Evolutionary conservation across 2,888 invertebrate genomes (phyloP).

Genomic region (Pyralis farinalis): DNA sequence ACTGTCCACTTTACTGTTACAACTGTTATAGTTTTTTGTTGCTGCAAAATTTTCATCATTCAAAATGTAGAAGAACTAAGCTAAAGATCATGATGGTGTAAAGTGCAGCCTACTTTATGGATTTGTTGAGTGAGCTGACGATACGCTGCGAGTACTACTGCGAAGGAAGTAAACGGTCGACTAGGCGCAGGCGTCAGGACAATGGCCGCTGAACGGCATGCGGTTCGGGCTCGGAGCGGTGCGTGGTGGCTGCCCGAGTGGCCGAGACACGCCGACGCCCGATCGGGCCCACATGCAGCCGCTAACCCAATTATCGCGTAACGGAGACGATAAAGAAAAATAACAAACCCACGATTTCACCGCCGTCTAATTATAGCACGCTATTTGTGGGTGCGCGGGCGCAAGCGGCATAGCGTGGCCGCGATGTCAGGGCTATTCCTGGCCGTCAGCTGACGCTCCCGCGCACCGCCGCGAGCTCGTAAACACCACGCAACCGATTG

Average conservation of each 20-base stretch:
- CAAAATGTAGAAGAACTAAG: too few relatives aligned
- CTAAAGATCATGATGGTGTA: too few relatives aligned
- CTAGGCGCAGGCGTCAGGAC: constrained; percentile 36
- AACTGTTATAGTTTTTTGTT: too few relatives aligned
- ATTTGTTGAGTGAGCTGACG: too few relatives aligned
- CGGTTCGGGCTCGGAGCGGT: constrained; percentile 28
- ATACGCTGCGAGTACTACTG: background rate
- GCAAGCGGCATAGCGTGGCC: constrained; percentile 77
- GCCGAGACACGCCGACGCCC: constrained; percentile 77
- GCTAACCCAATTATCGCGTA: constrained; percentile 81
- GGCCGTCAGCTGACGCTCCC: constrained; percentile 78
- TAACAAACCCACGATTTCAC: constrained; percentile 82
- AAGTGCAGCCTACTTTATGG: too few relatives aligned
- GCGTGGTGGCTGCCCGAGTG: constrained; percentile 38
- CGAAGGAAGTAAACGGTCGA: background rate
- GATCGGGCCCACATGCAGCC: constrained; percentile 74
- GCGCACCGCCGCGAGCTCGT: constrained; percentile 52
- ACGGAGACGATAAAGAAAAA: constrained; percentile 80
- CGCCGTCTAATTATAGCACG: constrained; percentile 76
- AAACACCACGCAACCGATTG: constrained; percentile 78
- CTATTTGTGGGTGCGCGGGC: constrained; percentile 79
- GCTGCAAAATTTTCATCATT: too few relatives aligned
- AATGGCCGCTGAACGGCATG: constrained; percentile 39
- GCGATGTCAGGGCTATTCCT: constrained; percentile 80
- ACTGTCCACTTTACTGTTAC: too few relatives aligned